Evolutionary conservation across 2,797 vertebrate species (phyloP), one percentile per base, ranked within the genome.

Genomic region (Aphelocoma californica): DNA sequence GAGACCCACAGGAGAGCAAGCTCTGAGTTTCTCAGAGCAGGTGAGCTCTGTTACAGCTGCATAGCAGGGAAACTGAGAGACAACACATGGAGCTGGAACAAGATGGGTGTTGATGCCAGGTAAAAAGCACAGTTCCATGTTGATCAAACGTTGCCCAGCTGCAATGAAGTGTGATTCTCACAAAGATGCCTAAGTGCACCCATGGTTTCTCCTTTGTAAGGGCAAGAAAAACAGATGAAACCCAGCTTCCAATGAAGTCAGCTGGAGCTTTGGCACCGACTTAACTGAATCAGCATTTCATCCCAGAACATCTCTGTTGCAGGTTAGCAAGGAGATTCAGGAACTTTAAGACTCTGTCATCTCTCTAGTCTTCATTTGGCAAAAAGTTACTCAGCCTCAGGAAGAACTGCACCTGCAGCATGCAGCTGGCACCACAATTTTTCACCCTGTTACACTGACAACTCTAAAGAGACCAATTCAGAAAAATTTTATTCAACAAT

Each of bases 401-500:
- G 31, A 96, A 91, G 86, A 80, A 42, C 11, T 72, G 47, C 36
- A 53, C 40, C 31, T 54, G 29, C 51, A 79, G 69, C 25, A 66
- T 24, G 65, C 24, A 71, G 45, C 74, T 86, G 72, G 81, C 79
- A 87, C 9, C 3, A 18, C 54, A 81, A 9, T 91, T 95, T 97
- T 77, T 96, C 75, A 79, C 48, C 71, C 47, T 6, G 2, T 92
- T 80, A 90, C 58, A 79, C 51, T 69, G 81, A 87, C 60, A 79
- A 18, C 72, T 70, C 61, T 79, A 70, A 93, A 83, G 74, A 93
- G 57, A 85, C 15, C 38, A 90, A 83, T 60, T 96, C 81, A 93
- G 60, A 77, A 94, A 95, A 96, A 91, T 47, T 82, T 69, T 62
- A 84, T 70, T 95, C 62, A 92, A 48, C 58, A 88, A 54, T 91